Percentiles rank a stretch among this genome's conserved stretches.
Conservation (phyloP, 2,888 invertebrate species). For the Watsonalla binaria region DNA sequence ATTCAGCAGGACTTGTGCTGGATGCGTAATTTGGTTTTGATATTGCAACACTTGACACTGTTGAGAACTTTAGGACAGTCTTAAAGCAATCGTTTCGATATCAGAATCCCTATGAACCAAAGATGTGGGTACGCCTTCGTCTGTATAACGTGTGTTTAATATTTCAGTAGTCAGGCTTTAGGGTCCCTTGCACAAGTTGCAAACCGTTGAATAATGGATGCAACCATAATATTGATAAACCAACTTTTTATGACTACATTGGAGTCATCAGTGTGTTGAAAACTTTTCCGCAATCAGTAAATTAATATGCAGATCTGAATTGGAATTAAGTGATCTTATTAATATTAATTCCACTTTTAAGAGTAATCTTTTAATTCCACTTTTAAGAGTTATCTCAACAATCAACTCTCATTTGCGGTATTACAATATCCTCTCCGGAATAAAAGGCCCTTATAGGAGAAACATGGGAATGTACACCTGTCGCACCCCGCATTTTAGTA, state of each 20-base stretch:
- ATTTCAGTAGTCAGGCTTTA: slow-evolving; percentile 60
- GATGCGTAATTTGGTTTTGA: slow-evolving; percentile 6
- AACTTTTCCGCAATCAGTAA: neutral
- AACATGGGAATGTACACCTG: slow-evolving; percentile 60
- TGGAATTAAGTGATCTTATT: slow-evolving; percentile 2
- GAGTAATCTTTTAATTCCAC: slow-evolving; percentile 39
- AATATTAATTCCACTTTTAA: slow-evolving; percentile 27
- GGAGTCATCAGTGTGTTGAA: too few species aligned
- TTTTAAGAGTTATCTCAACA: slow-evolving; percentile 36
- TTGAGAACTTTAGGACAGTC: slow-evolving; percentile 16
- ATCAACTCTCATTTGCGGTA: slow-evolving; percentile 44
- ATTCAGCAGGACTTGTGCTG: slow-evolving; percentile 15
- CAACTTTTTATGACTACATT: slow-evolving; percentile 50
- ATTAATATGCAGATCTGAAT: neutral
- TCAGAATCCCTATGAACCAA: slow-evolving; percentile 49
- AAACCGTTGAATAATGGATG: slow-evolving; percentile 69
- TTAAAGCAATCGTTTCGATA: slow-evolving; percentile 49
- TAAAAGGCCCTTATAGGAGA: slow-evolving; percentile 47
- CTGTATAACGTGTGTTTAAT: slow-evolving; percentile 74
- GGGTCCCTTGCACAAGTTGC: slow-evolving; percentile 50
- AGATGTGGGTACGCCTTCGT: slow-evolving; percentile 58
- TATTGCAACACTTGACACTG: slow-evolving; percentile 9
- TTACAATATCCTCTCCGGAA: slow-evolving; percentile 40
- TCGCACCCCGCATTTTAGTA: slow-evolving; percentile 42
- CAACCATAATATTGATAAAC: slow-evolving; percentile 60